Evolutionary conservation across 2,113 vertebrate genomes (phyloP).

Genomic region (Coracopsis vasa): DNA sequence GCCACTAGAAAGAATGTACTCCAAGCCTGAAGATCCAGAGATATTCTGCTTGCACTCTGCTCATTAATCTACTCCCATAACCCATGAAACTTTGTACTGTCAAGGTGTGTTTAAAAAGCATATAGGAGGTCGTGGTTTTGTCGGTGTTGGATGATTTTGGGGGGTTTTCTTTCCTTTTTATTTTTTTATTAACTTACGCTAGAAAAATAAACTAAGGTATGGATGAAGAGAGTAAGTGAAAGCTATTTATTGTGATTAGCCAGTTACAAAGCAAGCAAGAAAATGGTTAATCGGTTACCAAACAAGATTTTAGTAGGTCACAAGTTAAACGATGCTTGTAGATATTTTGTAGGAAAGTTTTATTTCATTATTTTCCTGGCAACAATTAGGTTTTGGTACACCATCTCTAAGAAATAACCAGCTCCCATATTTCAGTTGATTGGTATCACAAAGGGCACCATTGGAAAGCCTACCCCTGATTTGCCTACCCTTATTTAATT

Average conservation of each 20-base stretch:
- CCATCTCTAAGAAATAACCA: neutral
- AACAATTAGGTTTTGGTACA: neutral
- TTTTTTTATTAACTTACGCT: neutral
- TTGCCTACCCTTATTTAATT: neutral
- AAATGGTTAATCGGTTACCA: slow-evolving; percentile 9
- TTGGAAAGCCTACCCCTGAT: neutral
- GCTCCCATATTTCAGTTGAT: neutral
- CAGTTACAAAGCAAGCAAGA: slow-evolving; percentile 28
- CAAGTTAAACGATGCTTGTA: neutral
- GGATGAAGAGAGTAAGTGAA: neutral
- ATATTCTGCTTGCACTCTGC: neutral
- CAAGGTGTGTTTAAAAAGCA: neutral
- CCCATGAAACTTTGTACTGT: neutral
- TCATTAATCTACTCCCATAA: neutral
- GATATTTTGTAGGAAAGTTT: slow-evolving; percentile 13
- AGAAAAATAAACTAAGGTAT: neutral
- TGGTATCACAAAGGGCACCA: neutral
- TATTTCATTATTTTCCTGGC: neutral
- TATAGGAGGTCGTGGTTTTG: neutral
- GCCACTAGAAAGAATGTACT: neutral
- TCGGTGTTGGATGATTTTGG: no score
- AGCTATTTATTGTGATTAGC: slow-evolving; percentile 29
- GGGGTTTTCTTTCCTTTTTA: neutral
- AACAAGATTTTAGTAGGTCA: slow-evolving; percentile 43
- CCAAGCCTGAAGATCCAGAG: neutral